Percentiles rank a stretch among this genome's conserved stretches.
These are phyloP conservation scores for Hipposideros armiger DNA, from an alignment of 2,113 vertebrate genomes.

Conservation along the genomic window DNA sequence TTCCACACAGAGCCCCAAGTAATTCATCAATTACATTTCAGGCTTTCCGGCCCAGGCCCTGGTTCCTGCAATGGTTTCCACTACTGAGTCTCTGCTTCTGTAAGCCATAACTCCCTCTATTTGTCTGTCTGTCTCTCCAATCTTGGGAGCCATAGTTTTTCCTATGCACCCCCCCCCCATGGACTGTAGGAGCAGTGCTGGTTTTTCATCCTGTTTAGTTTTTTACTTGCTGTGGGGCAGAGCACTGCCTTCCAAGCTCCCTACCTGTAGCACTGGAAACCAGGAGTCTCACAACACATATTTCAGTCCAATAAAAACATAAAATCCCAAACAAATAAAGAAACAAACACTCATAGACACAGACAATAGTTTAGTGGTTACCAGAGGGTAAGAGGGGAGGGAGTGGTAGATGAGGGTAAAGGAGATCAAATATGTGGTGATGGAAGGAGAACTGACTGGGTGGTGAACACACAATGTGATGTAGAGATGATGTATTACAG, in stretches of 20 bases:
- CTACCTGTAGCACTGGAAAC: not conserved
- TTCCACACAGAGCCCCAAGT: not conserved
- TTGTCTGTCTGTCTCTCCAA: not conserved
- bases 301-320: not conserved
- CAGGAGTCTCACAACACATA: not conserved
- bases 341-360: no score
- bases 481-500: no score
- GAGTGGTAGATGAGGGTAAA: no score
- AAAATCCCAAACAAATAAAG: no score
- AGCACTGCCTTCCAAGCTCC: not conserved
- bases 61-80: not conserved
- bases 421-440: no score
- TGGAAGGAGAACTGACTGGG: no score
- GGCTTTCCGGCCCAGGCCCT: not conserved
- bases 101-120: not conserved
- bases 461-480: no score
- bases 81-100: not conserved
- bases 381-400: no score
- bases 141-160: not conserved
- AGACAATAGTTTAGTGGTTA: no score
- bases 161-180: accelerated
- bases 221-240: not conserved
- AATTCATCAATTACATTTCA: not conserved
- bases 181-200: not conserved
- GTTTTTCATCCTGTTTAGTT: not conserved